Evolutionary conservation across 2,888 invertebrate genomes (phyloP).

Genomic region (Ophioninae sp.): DNA sequence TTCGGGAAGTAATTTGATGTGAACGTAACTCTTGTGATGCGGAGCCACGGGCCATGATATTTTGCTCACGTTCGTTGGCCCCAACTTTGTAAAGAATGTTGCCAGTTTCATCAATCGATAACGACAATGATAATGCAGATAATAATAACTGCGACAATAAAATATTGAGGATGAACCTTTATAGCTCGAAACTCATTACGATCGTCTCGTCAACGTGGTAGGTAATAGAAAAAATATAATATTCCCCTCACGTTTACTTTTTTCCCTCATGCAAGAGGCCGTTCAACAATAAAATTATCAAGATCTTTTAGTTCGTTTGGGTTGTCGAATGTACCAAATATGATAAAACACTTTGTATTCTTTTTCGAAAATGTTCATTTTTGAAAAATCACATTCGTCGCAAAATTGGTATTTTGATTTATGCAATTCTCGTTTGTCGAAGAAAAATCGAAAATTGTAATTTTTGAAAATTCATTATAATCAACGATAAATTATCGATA

Average conservation of each 20-base stretch:
- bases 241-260: slow-evolving; percentile 48
- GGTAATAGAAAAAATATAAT: slow-evolving; percentile 37
- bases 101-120: not conserved
- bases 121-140: slow-evolving; percentile 4
- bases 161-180: slow-evolving; percentile 20
- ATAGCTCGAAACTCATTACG: slow-evolving; percentile 21
- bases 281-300: slow-evolving; percentile 28
- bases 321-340: not conserved
- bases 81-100: not conserved
- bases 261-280: slow-evolving; percentile 29
- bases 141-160: not conserved
- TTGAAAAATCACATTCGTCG: too few relatives aligned
- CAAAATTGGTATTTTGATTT: too few relatives aligned
- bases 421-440: too few relatives aligned
- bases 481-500: not conserved
- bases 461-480: too few relatives aligned
- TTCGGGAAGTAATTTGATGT: not conserved
- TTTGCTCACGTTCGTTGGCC: slow-evolving; percentile 23
- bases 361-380: too few relatives aligned
- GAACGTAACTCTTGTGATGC: not conserved
- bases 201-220: slow-evolving; percentile 44
- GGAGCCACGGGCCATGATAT: not conserved
- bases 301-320: slow-evolving; percentile 4
- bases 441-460: too few relatives aligned
- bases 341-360: too few relatives aligned